Evolutionary conservation across 2,113 vertebrate species (phyloP).

Genomic region (Pseudorhombus dupliciocellatus): DNA sequence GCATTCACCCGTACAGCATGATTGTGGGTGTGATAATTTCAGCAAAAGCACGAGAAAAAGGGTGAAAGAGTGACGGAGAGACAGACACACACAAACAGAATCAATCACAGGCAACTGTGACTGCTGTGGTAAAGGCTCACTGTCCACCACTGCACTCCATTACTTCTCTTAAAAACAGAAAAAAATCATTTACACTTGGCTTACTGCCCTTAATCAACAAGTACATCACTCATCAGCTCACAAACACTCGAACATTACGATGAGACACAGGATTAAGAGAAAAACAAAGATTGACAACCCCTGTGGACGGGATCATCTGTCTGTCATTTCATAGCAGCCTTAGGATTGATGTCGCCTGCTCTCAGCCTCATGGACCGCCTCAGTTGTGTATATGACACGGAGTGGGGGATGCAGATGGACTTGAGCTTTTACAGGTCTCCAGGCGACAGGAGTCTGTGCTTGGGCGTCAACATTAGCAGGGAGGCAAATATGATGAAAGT

Average conservation of each 20-base stretch:
- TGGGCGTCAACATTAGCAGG: not conserved
- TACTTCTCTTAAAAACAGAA: slow-evolving; percentile 12
- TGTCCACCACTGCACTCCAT: slow-evolving; percentile 20
- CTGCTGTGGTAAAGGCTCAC: not conserved
- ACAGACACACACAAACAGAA: slow-evolving; percentile 11
- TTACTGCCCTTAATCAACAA: slow-evolving; percentile 22
- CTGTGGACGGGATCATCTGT: slow-evolving; percentile 19
- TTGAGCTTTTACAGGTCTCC: slow-evolving; percentile 37
- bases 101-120: slow-evolving; percentile 18
- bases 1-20: slow-evolving; percentile 48
- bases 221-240: slow-evolving; percentile 8
- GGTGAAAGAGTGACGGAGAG: not conserved
- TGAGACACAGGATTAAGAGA: not conserved
- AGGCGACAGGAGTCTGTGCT: slow-evolving; percentile 30
- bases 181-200: not conserved
- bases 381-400: slow-evolving; percentile 25
- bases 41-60: slow-evolving; percentile 14
- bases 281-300: not conserved
- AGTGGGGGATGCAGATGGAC: slow-evolving; percentile 24
- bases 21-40: slow-evolving; percentile 53
- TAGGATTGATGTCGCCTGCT: slow-evolving; percentile 30
- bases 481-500: not conserved
- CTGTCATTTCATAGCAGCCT: slow-evolving; percentile 8
- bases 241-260: not conserved
- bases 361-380: not conserved